Evolutionary conservation across 2,888 invertebrate genomes (phyloP), one percentile per base, ranked within the genome.

Genomic region (Trichogramma evanescens): DNA sequence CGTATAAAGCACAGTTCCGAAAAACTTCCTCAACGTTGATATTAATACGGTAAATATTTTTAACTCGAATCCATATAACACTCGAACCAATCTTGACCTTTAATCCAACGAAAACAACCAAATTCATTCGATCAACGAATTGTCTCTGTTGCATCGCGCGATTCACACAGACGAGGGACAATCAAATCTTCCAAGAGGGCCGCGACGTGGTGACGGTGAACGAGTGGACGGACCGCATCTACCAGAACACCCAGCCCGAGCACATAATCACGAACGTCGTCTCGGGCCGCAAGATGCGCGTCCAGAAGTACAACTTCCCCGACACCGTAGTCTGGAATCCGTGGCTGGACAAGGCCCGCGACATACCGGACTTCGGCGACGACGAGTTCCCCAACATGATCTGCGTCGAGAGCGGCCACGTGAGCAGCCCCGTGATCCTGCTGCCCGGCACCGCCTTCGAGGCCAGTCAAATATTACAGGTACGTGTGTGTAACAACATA

Each of bases 301-400:
- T 96, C 74, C 91, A 91, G 79, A 95, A 95, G 80, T 91, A 91
- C 79, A 95, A 95, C 81, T 92, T 96, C 76, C 93, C 95, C 1
- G 95, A 95, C 74, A 94, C 95, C 81, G 96, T 96, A 66, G 86
- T 96, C 66, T 97, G 96, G 96, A 96, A 96, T 82, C 96, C 96
- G 0, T 96, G 96, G 96, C 82, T 88, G 66, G 94, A 95, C 71
- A 91, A 90, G 78, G 95, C 95, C 40, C 89, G 92, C 71, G 93
- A 93, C 76, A 92, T 95, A 81, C 84, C 87, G 3, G 96, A 96
- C 80, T 94, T 96, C 78, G 95, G 94, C n/a, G 94, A 95, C 79
- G 94, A 95, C 73, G 95, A 96, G 80, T 96, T 93, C 80, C 93
- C 92, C 7, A 93, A 92, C 78, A 95, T 97, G 95, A 85, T 96